Conservation (phyloP, 2,113 vertebrate species). For the Eurypyga helias region DNA sequence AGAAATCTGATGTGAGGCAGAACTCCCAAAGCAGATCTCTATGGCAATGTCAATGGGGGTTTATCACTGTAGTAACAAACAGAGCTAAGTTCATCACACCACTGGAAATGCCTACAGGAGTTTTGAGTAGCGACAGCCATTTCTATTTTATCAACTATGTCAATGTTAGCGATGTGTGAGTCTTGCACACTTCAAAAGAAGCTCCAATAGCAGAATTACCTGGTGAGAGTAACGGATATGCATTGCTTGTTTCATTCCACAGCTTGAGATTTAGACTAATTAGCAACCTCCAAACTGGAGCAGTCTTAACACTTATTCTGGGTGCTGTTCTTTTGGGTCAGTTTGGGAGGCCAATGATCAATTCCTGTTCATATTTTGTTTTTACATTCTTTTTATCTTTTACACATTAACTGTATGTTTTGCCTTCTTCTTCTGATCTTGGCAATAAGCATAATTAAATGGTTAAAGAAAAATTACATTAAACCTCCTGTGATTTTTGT, state of each 20-base stretch:
- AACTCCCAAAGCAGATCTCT: not conserved
- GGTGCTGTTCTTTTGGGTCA: not conserved
- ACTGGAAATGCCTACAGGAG: not conserved
- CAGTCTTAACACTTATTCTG: not conserved
- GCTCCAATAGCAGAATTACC: not conserved
- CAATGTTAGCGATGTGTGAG: not conserved
- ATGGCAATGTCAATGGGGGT: rapidly evolving
- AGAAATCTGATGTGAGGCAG: not conserved
- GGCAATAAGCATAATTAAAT: not conserved
- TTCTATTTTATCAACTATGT: rapidly evolving
- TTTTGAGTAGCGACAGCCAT: not conserved
- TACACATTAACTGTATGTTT: not conserved
- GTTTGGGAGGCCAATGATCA: not conserved
- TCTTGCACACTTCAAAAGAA: not conserved
- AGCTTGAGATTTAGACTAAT: not conserved
- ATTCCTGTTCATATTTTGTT: not conserved
- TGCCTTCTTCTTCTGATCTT: not conserved
- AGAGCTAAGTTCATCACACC: not conserved
- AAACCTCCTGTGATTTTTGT: not conserved
- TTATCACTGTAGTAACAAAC: not conserved
- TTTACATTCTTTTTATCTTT: not conserved
- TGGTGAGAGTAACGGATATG: not conserved
- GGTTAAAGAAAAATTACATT: not conserved
- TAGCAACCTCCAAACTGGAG: not conserved
- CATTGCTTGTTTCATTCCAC: not conserved